Base-by-base conservation (phyloP, 2,888 invertebrate genomes). In the Venustoraphidia nigricollis region DNA sequence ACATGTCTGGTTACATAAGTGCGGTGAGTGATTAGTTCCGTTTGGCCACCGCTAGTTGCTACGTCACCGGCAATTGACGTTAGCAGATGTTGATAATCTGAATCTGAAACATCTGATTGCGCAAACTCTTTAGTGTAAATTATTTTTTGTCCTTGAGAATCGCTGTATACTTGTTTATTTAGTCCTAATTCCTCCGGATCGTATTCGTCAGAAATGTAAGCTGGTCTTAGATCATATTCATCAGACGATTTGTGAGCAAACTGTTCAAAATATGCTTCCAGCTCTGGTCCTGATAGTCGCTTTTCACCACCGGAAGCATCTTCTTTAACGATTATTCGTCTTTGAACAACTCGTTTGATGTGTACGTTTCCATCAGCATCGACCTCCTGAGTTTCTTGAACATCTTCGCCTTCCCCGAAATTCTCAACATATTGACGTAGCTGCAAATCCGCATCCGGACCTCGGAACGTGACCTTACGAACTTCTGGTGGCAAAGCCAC, bases 301-400 rank as follows among this genome's bases (percentile, higher is more conserved):
- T 54, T 52, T 27, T 55, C 51, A 11, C 45, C 44, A 27, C 36
- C 36, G 13, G 34, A 58, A 57, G 54, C 53, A 40, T 56, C 59
- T 37, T 56, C 55, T 57, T 61, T 62, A 9, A 72, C 58, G 34
- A 74, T 64, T 47, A 70, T 63, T 37, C 71, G 59, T 52, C 67
- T 67, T 55, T 72, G 70, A 6, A 73, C 66, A 1, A 72, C 66
- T 50, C 68, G 60, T 53, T 66, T 71, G 2, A 70, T 60, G 53
- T 72, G 72, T 11, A 77, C 67, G 55, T 75, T 75, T 9, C 77
- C 75, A 52, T 66, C 64, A 38, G 64, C 66, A 56, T 75, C 75
- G 2, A 68, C 60, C 53, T 71, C 70, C 57, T 71, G 66, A 13
- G 66, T 68, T 60, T 75, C 72, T 48, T 68, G 63, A 10, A 69